phyloP scores from a whole-genome alignment of 2,888 invertebrate genomes.

The Drosophila kanekoi region DNA sequence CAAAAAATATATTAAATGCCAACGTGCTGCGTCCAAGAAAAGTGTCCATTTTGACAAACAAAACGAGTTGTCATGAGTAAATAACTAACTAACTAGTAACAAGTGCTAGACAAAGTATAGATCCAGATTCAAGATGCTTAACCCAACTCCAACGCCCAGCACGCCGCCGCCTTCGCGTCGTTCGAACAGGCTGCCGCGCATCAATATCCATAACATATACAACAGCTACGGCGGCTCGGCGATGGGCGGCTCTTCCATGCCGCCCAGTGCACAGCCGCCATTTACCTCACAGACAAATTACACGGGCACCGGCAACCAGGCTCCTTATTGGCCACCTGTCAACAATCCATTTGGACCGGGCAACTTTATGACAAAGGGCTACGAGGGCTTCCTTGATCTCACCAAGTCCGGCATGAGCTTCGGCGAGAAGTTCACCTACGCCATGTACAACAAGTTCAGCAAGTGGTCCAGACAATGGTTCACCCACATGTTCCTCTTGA shows the following conservation, averaged over 20 bases:
- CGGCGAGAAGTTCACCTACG: conserved; percentile 93
- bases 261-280: conserved; percentile 73
- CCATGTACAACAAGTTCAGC: conserved; percentile 92
- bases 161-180: conserved; percentile 70
- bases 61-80: conserved; percentile 10
- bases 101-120: too few relatives aligned
- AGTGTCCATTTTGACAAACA: background rate
- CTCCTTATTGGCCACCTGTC: conserved; percentile 83
- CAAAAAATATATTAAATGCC: background rate
- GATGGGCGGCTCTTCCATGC: conserved; percentile 65
- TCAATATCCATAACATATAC: conserved; percentile 76
- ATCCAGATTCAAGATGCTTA: conserved; percentile 21
- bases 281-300: conserved; percentile 77
- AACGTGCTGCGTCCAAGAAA: background rate
- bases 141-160: conserved; percentile 45
- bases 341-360: conserved; percentile 87
- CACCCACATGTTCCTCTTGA: conserved; percentile 93
- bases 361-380: conserved; percentile 92
- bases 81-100: background rate
- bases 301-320: conserved; percentile 58
- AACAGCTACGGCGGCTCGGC: conserved; percentile 56
- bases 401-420: conserved; percentile 93
- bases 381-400: conserved; percentile 91
- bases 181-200: conserved; percentile 82
- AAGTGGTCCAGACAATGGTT: conserved; percentile 93